phyloP scores from a whole-genome alignment of 2,113 vertebrate species.

The Neodontobutis hainanensis region DNA sequence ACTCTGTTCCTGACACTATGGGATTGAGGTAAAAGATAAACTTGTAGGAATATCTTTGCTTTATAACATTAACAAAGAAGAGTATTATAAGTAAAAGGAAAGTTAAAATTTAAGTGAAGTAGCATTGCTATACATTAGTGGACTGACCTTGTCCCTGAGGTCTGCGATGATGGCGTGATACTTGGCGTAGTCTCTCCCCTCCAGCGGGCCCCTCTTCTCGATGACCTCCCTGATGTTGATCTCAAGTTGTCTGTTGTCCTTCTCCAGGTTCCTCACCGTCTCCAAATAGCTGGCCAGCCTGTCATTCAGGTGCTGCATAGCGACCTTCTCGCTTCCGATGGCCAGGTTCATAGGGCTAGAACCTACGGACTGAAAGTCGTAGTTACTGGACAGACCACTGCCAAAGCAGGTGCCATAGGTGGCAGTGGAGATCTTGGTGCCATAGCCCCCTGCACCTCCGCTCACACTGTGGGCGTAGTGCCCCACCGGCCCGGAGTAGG shows the following conservation, averaged over 20 bases:
- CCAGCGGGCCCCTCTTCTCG: constrained; percentile 68
- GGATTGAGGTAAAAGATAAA: neutral
- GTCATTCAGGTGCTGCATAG: constrained; percentile 79
- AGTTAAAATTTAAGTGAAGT: neutral
- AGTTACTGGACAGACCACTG: constrained; percentile 14
- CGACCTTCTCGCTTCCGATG: constrained; percentile 71
- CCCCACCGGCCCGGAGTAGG: neutral
- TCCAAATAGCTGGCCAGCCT: constrained; percentile 79
- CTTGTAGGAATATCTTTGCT: neutral
- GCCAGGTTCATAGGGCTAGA: constrained; percentile 11
- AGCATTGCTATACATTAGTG: neutral
- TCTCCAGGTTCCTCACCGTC: constrained; percentile 76
- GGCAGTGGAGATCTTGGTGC: constrained; percentile 64
- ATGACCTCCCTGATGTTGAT: constrained; percentile 73
- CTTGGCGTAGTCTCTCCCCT: constrained; percentile 68
- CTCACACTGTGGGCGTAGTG: constrained; percentile 63
- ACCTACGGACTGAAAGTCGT: constrained; percentile 18
- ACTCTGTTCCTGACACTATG: neutral
- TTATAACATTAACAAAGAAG: too few species aligned
- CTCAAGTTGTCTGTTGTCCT: constrained; percentile 74
- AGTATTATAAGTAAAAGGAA: too few species aligned
- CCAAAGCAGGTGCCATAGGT: constrained; percentile 32
- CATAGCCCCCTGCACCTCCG: constrained; percentile 72
- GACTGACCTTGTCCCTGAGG: constrained; percentile 75
- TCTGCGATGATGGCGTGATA: constrained; percentile 60